phyloP scores from a whole-genome alignment of 1,140 invertebrate species.

The Dendrolimus kikuchii region DNA sequence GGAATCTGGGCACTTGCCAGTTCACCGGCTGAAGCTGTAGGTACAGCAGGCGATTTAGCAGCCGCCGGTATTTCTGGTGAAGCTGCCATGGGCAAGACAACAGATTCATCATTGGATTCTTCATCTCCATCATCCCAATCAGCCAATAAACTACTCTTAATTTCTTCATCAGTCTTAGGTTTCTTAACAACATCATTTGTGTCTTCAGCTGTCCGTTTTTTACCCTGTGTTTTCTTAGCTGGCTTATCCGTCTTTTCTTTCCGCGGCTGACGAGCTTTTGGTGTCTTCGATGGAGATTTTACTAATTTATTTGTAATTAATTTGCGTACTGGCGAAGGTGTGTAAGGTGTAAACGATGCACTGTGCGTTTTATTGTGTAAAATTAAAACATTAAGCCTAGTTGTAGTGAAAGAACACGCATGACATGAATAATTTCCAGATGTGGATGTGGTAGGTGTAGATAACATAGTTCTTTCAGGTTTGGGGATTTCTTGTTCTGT shows the following conservation, averaged over 20 bases:
- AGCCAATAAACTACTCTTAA: conserved; percentile 67
- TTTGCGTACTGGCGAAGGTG: conserved; percentile 55
- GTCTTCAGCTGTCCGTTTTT: conserved; percentile 44
- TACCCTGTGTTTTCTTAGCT: conserved; percentile 26
- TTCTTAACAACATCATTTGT: conserved; percentile 43
- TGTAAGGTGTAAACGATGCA: conserved; percentile 56
- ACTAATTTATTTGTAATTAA: conserved; percentile 26
- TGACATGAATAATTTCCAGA: conserved; percentile 75
- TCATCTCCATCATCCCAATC: conserved; percentile 70
- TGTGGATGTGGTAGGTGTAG: conserved; percentile 37
- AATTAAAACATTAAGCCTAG: conserved; percentile 79
- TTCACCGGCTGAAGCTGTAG: conserved; percentile 32
- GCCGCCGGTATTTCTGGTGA: conserved; percentile 66
- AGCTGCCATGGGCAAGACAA: conserved; percentile 33
- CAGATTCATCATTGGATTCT: conserved; percentile 52
- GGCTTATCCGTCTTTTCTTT: conserved; percentile 42
- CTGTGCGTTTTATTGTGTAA: conserved; percentile 78
- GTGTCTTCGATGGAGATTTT: conserved; percentile 42
- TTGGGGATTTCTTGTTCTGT: conserved; percentile 15
- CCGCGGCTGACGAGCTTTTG: conserved; percentile 38
- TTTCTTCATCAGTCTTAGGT: conserved; percentile 64
- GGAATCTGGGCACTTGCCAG: conserved; percentile 34
- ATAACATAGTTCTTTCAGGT: conserved; percentile 12
- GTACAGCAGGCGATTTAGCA: conserved; percentile 50
- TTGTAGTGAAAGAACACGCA: conserved; percentile 76